These are phyloP conservation scores for Aselliscus stoliczkanus DNA, from an alignment of 2,797 vertebrate genomes.

Conservation along the genomic window DNA sequence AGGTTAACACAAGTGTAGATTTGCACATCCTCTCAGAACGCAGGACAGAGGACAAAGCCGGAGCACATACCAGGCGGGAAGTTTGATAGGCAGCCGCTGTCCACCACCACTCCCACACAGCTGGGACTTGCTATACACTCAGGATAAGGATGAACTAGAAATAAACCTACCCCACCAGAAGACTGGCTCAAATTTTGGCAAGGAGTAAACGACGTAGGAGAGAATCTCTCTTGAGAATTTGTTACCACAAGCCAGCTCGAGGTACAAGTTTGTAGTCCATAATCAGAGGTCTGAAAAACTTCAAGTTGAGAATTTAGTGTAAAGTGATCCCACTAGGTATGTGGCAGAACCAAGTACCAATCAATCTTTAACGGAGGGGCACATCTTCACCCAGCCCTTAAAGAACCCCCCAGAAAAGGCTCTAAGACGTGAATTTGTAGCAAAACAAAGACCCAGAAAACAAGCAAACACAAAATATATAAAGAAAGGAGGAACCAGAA, in stretches of 20 bases:
- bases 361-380: neutral
- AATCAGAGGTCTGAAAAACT: neutral
- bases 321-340: neutral
- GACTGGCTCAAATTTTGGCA: neutral
- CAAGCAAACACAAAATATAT: neutral
- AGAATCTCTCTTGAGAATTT: neutral
- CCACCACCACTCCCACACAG: neutral
- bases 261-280: neutral
- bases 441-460: neutral
- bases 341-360: neutral
- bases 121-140: neutral
- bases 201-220: neutral
- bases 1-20: neutral
- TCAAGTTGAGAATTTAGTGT: neutral
- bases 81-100: fast-evolving
- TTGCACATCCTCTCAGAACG: neutral
- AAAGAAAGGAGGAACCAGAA: neutral
- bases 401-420: neutral
- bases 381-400: neutral
- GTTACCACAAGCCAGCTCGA: neutral
- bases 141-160: neutral
- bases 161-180: neutral
- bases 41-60: neutral
- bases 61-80: neutral
- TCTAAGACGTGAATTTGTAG: neutral